Percentiles rank a stretch among this genome's conserved stretches.
These are phyloP conservation scores for Callyntrura guangdongensis DNA, from an alignment of 2,888 invertebrate species.

Conservation along the genomic window DNA sequence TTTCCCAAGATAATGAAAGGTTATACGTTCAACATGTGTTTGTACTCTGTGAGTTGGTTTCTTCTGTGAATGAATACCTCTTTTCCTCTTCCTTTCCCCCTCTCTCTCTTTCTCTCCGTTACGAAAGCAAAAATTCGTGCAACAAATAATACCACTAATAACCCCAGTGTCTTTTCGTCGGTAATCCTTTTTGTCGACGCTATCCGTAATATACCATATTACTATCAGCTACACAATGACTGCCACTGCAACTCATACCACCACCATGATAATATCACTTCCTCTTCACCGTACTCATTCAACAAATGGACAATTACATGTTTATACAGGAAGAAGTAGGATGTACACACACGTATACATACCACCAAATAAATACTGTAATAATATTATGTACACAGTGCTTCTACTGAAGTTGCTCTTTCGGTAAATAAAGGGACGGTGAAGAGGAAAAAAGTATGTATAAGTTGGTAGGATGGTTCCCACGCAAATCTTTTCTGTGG, in stretches of 20 bases:
- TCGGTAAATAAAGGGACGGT: neutral
- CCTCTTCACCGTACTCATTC: constrained; percentile 11
- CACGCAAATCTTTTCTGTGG: constrained; percentile 39
- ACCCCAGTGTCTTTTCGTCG: neutral
- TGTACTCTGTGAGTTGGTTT: neutral
- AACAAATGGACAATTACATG: constrained; percentile 24
- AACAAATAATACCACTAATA: constrained; percentile 26
- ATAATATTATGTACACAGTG: constrained; percentile 1
- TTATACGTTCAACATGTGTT: constrained; percentile 42
- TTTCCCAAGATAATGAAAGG: constrained; percentile 57
- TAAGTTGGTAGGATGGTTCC: constrained; percentile 23
- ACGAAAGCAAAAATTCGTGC: constrained; percentile 11
- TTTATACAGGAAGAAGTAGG: neutral
- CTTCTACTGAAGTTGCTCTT: neutral
- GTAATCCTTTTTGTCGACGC: constrained; percentile 16
- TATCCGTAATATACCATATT: neutral
- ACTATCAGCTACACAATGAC: no score
- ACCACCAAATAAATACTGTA: neutral
- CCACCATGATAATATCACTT: constrained; percentile 26
- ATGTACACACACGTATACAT: neutral
- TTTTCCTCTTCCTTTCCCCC: no score
- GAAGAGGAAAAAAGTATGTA: constrained; percentile 25
- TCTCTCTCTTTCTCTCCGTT: neutral
- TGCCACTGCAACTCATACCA: neutral
- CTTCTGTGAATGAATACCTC: neutral